Base-by-base conservation (phyloP, 2,888 invertebrate species). In the Dicranocentrus wangi region DNA sequence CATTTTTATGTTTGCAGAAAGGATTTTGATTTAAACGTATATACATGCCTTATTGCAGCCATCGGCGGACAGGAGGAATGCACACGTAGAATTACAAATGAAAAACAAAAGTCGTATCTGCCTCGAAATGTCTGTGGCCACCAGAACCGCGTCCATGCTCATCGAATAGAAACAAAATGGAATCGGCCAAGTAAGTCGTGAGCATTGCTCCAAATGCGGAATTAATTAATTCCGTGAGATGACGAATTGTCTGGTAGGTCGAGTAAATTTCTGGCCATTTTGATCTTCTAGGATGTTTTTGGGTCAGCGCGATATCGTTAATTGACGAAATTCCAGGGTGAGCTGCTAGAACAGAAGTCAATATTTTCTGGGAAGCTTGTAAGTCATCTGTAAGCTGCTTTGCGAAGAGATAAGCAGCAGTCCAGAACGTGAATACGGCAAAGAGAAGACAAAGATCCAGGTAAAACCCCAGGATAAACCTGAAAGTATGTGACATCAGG, bases 371-470 rank as follows among this genome's bases (percentile, higher is more conserved):
- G 17, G 3, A n/a, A 47, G 47, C n/a, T 47, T 68, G 25, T 42
- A 39, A n/a, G 32, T 58, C 70, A 8, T 23, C 1, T 25, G 23
- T 15, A 5, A 71, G 43, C 1, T 13, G 10, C 19, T 17, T 39
- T 7, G 58, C 10, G 27, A 71, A 71, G 0, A 39, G 60, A 13
- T 13, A 17, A 1, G 71, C 25, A 3, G 71, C 25, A 19, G 60
- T 71, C 71, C 71, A 71, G n/a, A 71, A 23, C 1, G 55, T 70
- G 2, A 70, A 15, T 19, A 70, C 70, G 0, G 8, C 70, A 23
- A 42, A 42, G 1, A 70, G n/a, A 10, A 70, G 39, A 10, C 25
- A 21, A 0, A 70, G 42, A 13, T 58, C 70, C 1, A 55, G 58
- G 19, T 42, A 70, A 17, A 21, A 70, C 0, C 42, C 17, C 0